These are phyloP conservation scores for Pycnonotus jocosus DNA, from an alignment of 2,113 vertebrate genomes.

Conservation along the genomic window DNA sequence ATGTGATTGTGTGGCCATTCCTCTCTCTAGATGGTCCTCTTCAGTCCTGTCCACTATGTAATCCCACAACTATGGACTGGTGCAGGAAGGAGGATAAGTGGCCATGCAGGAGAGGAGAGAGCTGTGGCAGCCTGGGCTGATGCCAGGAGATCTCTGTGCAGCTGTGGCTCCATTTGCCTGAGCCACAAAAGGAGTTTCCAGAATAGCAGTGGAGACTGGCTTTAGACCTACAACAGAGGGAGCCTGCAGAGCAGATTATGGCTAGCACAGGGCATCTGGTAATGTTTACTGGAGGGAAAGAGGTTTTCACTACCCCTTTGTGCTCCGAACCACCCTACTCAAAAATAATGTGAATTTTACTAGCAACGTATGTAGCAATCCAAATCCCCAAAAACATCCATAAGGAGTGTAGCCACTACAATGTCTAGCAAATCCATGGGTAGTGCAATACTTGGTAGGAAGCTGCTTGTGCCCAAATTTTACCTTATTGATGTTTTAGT, in stretches of 20 bases:
- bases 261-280: no score
- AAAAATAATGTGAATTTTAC: constrained; percentile 1
- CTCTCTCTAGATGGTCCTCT: neutral
- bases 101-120: neutral
- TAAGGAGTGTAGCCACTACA: neutral
- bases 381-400: neutral
- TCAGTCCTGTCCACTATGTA: neutral
- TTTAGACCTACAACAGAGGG: neutral
- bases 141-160: neutral
- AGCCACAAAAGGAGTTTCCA: neutral
- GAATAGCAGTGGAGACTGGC: neutral
- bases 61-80: neutral
- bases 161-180: neutral
- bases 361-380: neutral
- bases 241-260: neutral
- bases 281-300: neutral
- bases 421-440: neutral
- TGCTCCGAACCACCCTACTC: neutral
- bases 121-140: neutral
- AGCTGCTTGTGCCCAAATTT: neutral
- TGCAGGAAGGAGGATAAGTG: neutral
- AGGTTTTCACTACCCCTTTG: neutral
- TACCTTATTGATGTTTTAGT: neutral
- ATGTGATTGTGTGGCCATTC: neutral
- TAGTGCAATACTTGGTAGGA: neutral